Evolutionary conservation across 2,113 vertebrate genomes (phyloP).

Genomic region (Anthoscopus minutus): DNA sequence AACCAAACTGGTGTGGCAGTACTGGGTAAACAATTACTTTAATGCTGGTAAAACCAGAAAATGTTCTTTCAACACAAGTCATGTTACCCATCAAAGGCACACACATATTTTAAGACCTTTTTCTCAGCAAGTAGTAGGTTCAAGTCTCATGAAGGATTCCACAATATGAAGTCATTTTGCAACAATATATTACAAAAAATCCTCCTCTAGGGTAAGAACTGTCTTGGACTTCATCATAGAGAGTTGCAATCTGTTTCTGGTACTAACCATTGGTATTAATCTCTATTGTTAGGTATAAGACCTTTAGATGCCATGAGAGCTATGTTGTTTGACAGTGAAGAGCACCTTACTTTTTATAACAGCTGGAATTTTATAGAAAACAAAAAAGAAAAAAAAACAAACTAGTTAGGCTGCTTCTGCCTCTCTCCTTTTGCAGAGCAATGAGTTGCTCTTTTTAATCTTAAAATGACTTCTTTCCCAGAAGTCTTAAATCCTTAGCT

Average conservation of each 20-base stretch:
- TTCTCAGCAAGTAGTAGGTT: not conserved
- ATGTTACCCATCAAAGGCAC: not conserved
- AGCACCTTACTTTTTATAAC: constrained; percentile 14
- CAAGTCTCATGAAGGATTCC: not conserved
- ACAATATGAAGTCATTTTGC: not conserved
- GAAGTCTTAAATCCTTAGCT: not conserved
- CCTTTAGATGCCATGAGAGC: not conserved
- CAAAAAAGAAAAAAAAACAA: accelerated
- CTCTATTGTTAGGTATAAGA: not conserved
- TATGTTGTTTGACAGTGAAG: not conserved
- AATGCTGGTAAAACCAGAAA: not conserved
- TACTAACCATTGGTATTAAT: not conserved
- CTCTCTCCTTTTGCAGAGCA: not conserved
- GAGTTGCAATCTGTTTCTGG: not conserved
- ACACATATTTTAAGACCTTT: not conserved
- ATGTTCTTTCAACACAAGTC: not conserved
- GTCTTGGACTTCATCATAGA: not conserved
- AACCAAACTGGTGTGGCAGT: not conserved
- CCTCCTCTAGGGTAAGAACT: not conserved
- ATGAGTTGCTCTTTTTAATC: not conserved
- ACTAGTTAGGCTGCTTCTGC: not conserved
- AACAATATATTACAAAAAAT: not conserved
- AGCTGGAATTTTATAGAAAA: not conserved
- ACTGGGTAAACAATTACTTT: not conserved
- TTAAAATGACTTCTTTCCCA: not conserved